These are phyloP conservation scores for Catagonus wagneri DNA, from an alignment of 2,113 vertebrate genomes.

Conservation along the genomic window DNA sequence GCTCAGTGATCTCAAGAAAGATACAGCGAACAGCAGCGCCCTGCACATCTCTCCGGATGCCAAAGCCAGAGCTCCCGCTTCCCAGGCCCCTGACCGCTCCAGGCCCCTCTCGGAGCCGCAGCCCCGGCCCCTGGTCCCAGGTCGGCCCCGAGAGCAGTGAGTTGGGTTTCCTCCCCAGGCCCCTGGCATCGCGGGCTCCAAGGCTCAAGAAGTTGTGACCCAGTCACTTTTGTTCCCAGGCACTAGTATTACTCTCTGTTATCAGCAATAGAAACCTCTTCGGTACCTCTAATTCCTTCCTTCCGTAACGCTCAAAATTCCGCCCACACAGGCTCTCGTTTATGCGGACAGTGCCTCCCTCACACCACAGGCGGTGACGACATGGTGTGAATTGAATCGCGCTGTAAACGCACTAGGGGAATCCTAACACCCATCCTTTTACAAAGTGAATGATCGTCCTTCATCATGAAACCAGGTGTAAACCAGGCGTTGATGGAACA, in stretches of 20 bases:
- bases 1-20: background rate
- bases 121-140: no score
- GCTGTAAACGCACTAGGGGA: constrained; percentile 68
- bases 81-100: background rate
- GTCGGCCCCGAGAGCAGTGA: background rate
- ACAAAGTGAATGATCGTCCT: constrained; percentile 67
- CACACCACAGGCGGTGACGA: constrained; percentile 56
- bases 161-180: background rate
- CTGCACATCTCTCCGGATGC: background rate
- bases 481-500: constrained; percentile 51
- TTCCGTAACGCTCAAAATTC: constrained; percentile 27
- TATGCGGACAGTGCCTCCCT: constrained; percentile 55
- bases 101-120: background rate
- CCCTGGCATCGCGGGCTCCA: background rate
- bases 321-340: constrained; percentile 66
- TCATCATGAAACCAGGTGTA: constrained; percentile 51
- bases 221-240: constrained; percentile 54
- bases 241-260: background rate
- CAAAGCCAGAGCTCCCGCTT: background rate
- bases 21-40: background rate
- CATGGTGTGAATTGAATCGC: constrained; percentile 67
- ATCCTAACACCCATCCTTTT: constrained; percentile 65
- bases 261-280: constrained; percentile 22
- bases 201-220: background rate
- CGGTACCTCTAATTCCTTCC: constrained; percentile 45